Percentiles rank a stretch among this genome's conserved stretches.
Conservation (phyloP, 2,113 vertebrate species). For the Columba janthina region DNA sequence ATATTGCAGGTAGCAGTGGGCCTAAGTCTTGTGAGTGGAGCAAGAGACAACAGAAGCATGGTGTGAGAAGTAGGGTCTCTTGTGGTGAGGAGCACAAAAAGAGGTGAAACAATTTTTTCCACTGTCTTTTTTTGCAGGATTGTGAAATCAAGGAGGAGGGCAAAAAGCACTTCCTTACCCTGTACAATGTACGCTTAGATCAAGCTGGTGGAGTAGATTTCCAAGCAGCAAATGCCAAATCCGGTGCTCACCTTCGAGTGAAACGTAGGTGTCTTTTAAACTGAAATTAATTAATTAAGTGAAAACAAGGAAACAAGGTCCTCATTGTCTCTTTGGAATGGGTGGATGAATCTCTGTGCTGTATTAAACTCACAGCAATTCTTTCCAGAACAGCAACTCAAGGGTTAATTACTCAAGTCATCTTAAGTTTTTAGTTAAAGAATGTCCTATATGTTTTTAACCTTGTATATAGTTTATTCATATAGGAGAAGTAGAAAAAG, state of each 20-base stretch:
- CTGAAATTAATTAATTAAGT: neutral
- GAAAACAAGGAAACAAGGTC: neutral
- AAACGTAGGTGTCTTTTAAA: constrained; percentile 82
- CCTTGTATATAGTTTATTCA: neutral
- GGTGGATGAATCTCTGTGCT: neutral
- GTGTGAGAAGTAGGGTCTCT: neutral
- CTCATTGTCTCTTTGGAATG: neutral
- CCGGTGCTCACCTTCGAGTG: constrained; percentile 92
- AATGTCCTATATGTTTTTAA: neutral
- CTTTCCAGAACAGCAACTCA: neutral
- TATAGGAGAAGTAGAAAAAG: neutral
- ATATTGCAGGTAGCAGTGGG: neutral
- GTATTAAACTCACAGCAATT: neutral
- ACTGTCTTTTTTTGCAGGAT: constrained; percentile 77
- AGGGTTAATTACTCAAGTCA: neutral
- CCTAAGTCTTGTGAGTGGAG: neutral
- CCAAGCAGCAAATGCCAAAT: constrained; percentile 94
- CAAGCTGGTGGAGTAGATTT: constrained; percentile 93
- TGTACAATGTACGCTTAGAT: constrained; percentile 89
- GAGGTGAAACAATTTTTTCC: neutral
- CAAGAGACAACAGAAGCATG: neutral
- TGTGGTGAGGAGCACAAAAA: neutral
- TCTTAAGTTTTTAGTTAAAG: neutral
- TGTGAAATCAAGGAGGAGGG: constrained; percentile 96
- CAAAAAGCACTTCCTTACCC: constrained; percentile 83